Conservation (phyloP, 2,113 vertebrate species). For the Ivindomyrus marchei region DNA sequence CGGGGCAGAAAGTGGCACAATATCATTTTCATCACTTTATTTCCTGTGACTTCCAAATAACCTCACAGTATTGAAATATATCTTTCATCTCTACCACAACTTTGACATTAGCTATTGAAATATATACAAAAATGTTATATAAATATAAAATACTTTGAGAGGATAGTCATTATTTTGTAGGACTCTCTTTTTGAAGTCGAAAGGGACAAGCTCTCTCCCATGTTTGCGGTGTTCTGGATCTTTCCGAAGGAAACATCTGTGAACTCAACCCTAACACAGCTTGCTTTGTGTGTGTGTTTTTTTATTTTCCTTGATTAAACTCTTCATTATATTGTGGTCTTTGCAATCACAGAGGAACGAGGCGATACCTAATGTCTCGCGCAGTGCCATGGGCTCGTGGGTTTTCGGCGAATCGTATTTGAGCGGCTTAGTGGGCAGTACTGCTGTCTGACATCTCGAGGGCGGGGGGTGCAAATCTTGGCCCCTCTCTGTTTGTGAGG, state of each 20-base stretch:
- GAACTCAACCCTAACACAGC: background rate
- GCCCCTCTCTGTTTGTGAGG: background rate
- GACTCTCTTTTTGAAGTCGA: background rate
- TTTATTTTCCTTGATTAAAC: background rate
- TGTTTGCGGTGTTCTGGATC: background rate
- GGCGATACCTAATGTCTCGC: background rate
- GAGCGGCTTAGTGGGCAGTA: background rate
- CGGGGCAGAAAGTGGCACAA: no score
- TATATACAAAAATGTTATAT: background rate
- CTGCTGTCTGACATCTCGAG: background rate
- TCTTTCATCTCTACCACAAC: background rate
- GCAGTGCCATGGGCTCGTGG: background rate
- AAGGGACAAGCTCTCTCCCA: background rate
- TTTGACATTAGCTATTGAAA: background rate
- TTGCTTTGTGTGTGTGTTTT: background rate
- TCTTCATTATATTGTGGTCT: background rate
- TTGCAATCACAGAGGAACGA: background rate
- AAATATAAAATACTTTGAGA: background rate
- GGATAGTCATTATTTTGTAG: background rate
- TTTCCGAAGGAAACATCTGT: background rate
- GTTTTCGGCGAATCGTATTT: background rate
- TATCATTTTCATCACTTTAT: background rate
- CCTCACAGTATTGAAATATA: background rate
- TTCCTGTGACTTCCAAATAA: background rate
- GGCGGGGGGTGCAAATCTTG: background rate